Evolutionary conservation across 2,113 vertebrate species (phyloP).

Genomic region (Pelodiscus sinensis): DNA sequence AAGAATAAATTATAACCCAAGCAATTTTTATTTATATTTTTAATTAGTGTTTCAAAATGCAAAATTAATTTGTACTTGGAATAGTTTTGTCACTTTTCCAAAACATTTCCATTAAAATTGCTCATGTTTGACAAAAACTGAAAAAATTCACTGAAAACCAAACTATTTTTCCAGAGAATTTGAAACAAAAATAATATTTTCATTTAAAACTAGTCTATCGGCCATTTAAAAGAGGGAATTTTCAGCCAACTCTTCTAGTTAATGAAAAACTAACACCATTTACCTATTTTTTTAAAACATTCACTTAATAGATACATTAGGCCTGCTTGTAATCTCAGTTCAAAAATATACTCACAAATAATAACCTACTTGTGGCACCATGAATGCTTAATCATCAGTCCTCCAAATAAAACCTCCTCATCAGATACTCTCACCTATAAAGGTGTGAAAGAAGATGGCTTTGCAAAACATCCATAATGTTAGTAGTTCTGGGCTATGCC

Average conservation of each 20-base stretch:
- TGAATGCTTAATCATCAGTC: not conserved
- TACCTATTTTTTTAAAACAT: not conserved
- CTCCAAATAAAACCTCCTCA: not conserved
- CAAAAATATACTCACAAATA: not conserved
- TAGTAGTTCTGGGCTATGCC: not conserved
- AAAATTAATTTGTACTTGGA: not conserved
- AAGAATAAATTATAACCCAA: not conserved
- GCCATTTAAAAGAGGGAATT: not conserved
- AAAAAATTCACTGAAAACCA: not conserved
- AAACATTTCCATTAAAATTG: not conserved
- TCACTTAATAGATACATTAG: not conserved
- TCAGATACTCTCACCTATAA: not conserved
- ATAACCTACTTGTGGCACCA: not conserved
- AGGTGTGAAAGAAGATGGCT: not conserved
- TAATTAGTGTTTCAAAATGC: not conserved
- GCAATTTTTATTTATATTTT: not conserved
- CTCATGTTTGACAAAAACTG: not conserved
- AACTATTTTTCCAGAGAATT: not conserved
- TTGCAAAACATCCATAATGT: not conserved
- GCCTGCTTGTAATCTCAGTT: not conserved
- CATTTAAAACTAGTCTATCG: not conserved
- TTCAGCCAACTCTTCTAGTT: not conserved
- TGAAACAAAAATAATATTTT: not conserved
- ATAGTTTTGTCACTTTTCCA: rapidly evolving
- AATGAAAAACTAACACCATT: not conserved